A percentile compares a stretch with the other conserved stretches of the same genome.
Evolutionary conservation across 2,113 vertebrate species (phyloP).

Genomic region (Rhinogobius similis): DNA sequence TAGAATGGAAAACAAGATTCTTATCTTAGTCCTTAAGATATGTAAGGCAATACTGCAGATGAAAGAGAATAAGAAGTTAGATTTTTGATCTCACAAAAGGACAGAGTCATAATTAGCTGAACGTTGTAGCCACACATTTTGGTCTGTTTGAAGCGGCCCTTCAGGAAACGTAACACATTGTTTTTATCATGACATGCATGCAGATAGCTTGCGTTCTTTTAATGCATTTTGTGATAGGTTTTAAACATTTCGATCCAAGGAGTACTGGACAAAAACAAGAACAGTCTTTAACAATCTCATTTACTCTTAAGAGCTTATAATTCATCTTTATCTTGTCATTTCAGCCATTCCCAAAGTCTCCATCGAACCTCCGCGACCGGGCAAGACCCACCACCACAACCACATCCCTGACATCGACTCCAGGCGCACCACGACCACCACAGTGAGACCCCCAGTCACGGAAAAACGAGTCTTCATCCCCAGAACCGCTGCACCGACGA

Average conservation of each 20-base stretch:
- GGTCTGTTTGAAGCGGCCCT: not conserved
- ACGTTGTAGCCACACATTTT: not conserved
- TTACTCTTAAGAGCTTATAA: constrained; percentile 50
- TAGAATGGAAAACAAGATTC: not conserved
- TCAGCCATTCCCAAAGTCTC: constrained; percentile 82
- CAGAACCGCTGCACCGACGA: constrained; percentile 47
- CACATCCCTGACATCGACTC: constrained; percentile 79
- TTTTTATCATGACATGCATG: not conserved
- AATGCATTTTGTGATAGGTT: no score
- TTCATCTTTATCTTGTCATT: constrained; percentile 50
- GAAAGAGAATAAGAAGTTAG: not conserved
- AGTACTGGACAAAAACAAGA: constrained; percentile 37
- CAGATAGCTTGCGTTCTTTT: no score
- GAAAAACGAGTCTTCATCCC: constrained; percentile 54
- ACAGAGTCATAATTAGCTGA: not conserved
- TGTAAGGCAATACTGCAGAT: not conserved
- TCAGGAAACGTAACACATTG: not conserved
- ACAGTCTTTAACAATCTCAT: constrained; percentile 51
- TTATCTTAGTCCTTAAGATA: not conserved
- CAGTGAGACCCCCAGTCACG: constrained; percentile 64
- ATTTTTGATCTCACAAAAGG: constrained; percentile 18
- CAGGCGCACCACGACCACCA: constrained; percentile 70
- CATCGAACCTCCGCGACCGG: constrained; percentile 81
- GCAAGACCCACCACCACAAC: constrained; percentile 74
- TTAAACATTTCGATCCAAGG: constrained; percentile 25